A percentile compares a stretch with the other conserved stretches of the same genome.
These are phyloP conservation scores for Numenius arquata DNA, from an alignment of 2,113 vertebrate genomes.

Conservation along the genomic window DNA sequence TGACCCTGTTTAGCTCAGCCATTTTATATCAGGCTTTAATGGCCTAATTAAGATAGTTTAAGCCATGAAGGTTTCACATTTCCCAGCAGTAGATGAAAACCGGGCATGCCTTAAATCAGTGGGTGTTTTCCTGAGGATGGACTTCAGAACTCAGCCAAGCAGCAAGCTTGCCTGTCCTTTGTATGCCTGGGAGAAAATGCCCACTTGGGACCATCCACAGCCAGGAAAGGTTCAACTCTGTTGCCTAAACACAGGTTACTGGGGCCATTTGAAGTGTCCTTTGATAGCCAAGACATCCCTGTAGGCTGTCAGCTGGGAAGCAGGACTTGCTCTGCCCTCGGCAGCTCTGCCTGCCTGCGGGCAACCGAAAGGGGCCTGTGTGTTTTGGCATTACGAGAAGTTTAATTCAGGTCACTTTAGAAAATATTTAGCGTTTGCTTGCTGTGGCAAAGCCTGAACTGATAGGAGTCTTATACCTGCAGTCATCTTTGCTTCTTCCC, in stretches of 20 bases:
- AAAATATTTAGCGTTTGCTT: neutral
- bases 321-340: neutral
- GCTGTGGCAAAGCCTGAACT: neutral
- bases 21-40: neutral
- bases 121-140: neutral
- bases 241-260: neutral
- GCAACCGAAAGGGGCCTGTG: neutral
- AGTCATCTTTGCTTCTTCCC: neutral
- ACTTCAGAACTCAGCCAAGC: neutral
- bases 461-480: neutral
- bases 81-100: neutral
- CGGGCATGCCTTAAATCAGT: neutral
- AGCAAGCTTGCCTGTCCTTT: neutral
- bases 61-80: neutral
- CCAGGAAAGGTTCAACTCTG: neutral
- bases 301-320: neutral
- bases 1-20: neutral
- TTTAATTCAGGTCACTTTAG: neutral
- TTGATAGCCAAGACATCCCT: neutral
- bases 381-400: neutral
- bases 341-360: neutral
- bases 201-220: neutral
- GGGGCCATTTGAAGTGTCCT: neutral
- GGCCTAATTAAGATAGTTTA: conserved; percentile 17
- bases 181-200: neutral